Evolutionary conservation across 2,113 vertebrate species (phyloP), one percentile per base, ranked within the genome.

Genomic region (Rhinopomastus cyanomelas): DNA sequence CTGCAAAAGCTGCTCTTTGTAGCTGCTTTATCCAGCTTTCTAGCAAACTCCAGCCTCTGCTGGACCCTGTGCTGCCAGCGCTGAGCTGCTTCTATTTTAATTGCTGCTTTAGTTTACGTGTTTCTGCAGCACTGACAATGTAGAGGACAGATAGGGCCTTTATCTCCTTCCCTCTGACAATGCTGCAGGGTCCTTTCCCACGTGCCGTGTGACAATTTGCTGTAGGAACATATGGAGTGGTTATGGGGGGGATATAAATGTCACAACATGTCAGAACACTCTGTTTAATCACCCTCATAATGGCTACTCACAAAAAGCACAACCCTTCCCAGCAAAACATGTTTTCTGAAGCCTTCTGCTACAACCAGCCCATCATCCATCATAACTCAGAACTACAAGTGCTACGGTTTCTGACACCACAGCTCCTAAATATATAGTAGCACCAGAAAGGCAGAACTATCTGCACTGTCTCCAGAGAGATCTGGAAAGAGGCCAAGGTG

Each of bases 401-500:
- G 1, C 29, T 10, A 0, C 39, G 20, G 53, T 11, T 39, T 9
- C 79, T 25, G 44, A 11, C 19, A 8, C 14, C 3, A 12, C 3
- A 12, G 7, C 26, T 56, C 46, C 59, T 26, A 1, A 32, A 15
- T 4, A 7, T 0, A 26, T 21, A 21, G 4, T 1, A 36, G 57
- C 66, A 21, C 5, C n/a, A 8, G 46, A 53, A 25, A 10, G 12
- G 14, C 48, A 10, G 29, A 18, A 1, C 5, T 16, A 1, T 2
- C 56, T n/a, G n/a, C n/a, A n/a, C n/a, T n/a, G n/a, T n/a, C n/a
- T n/a, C n/a, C n/a, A n/a, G n/a, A 29, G 64, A 20, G 26, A 12
- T 9, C 36, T 9, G 21, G 3, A 21, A 9, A 9, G 27, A 39
- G 23, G 30, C 49, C 25, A 44, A 20, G 25, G 2, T 22, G 8